Percentiles rank a stretch among this genome's conserved stretches.
Evolutionary conservation across 1,140 invertebrate genomes (phyloP).

Genomic region (Drosophila kikkawai): DNA sequence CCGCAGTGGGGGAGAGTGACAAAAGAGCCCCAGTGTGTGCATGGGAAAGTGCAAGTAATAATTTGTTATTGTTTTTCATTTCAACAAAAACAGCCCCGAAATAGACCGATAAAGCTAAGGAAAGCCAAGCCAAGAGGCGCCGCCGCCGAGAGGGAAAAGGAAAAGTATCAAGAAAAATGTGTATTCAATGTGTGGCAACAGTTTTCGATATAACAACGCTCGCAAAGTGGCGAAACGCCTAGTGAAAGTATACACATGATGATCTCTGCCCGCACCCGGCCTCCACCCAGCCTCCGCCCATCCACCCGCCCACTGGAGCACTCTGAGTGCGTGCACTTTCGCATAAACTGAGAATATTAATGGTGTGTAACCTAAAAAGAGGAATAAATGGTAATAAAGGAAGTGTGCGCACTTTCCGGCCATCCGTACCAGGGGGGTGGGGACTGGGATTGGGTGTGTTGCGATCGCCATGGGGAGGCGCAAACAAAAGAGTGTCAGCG

Average conservation of each 20-base stretch:
- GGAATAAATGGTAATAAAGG: constrained; percentile 66
- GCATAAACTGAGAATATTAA: constrained; percentile 72
- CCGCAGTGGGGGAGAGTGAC: constrained; percentile 30
- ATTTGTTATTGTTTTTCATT: constrained; percentile 60
- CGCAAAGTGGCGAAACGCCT: constrained; percentile 69
- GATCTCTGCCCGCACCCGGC: constrained; percentile 2
- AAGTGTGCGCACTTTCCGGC: constrained; percentile 63
- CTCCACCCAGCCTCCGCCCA: not conserved
- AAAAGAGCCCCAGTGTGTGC: constrained; percentile 28
- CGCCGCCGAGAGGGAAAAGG: constrained; percentile 17
- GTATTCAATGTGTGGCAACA: constrained; percentile 72
- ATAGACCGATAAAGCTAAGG: constrained; percentile 26
- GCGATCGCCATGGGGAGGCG: constrained; percentile 27
- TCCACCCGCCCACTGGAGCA: constrained; percentile 2
- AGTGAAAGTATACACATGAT: constrained; percentile 67
- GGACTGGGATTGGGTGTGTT: constrained; percentile 12
- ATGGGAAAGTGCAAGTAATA: constrained; percentile 81
- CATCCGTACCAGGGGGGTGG: not conserved
- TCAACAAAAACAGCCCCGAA: constrained; percentile 46
- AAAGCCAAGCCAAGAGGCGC: constrained; percentile 22
- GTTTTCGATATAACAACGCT: constrained; percentile 66
- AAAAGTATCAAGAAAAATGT: constrained; percentile 52
- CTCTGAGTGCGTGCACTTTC: constrained; percentile 54
- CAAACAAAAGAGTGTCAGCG: constrained; percentile 79
- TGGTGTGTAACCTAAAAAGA: constrained; percentile 76